Evolutionary conservation across 2,888 invertebrate species (phyloP).

Genomic region (Argynnis bischoffii): DNA sequence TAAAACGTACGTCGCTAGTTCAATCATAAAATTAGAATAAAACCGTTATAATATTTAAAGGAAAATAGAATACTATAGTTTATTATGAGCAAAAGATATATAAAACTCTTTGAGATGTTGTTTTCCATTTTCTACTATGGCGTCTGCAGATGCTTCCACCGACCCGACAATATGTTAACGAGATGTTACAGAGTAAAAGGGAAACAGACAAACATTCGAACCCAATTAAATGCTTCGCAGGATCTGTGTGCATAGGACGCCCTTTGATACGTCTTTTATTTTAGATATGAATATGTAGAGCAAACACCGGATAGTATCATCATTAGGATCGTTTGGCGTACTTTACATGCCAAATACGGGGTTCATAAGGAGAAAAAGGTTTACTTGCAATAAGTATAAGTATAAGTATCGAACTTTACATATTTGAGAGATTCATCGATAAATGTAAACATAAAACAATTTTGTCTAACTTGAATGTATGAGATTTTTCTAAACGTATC

Average conservation of each 20-base stretch:
- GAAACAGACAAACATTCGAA: slow-evolving; percentile 61
- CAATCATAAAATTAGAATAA: too few species aligned
- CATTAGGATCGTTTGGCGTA: neutral
- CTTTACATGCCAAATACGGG: neutral
- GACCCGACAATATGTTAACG: slow-evolving; percentile 27
- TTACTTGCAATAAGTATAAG: too few species aligned
- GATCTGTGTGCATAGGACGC: slow-evolving; percentile 66
- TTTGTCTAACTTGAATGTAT: too few species aligned
- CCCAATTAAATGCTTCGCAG: slow-evolving; percentile 70
- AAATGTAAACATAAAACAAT: too few species aligned
- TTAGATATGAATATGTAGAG: slow-evolving; percentile 16
- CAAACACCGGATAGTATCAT: neutral
- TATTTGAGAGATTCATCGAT: too few species aligned
- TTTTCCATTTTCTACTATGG: neutral
- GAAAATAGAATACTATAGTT: too few species aligned
- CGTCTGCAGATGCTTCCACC: slow-evolving; percentile 5
- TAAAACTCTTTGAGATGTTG: neutral
- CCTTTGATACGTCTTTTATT: slow-evolving; percentile 46
- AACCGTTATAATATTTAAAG: too few species aligned
- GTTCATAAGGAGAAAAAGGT: too few species aligned
- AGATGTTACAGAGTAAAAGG: slow-evolving; percentile 39
- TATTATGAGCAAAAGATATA: too few species aligned
- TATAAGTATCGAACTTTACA: too few species aligned
- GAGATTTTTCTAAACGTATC: too few species aligned
- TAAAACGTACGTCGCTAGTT: too few species aligned